Conservation (phyloP, 2,888 invertebrate species). For the Volucella zonaria region DNA sequence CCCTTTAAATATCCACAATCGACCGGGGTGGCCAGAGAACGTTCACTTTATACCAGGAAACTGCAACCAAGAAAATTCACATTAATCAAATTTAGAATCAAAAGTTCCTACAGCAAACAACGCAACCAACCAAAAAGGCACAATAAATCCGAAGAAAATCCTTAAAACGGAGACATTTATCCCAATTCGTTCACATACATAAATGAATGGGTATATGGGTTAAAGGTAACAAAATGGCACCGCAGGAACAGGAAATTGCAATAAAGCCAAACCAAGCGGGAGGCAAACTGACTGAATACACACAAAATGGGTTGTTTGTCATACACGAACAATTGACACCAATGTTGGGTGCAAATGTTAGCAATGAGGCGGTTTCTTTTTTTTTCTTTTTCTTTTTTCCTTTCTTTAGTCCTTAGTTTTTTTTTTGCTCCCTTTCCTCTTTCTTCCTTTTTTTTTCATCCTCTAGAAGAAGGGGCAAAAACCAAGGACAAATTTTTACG, state of each 20-base stretch:
- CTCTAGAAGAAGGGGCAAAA: too few relatives aligned
- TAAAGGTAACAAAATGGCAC: constrained; percentile 63
- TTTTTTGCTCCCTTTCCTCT: background rate
- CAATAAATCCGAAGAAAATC: constrained; percentile 64
- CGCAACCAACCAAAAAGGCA: constrained; percentile 35
- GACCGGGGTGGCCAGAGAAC: too few relatives aligned
- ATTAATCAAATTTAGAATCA: constrained; percentile 65
- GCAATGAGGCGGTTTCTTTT: constrained; percentile 24
- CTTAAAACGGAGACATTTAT: constrained; percentile 61
- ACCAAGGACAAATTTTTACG: too few relatives aligned
- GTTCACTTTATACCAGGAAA: background rate
- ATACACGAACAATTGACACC: constrained; percentile 63
- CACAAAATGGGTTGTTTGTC: constrained; percentile 52
- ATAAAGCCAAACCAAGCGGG: constrained; percentile 60
- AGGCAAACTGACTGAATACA: constrained; percentile 31
- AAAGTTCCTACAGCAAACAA: constrained; percentile 50
- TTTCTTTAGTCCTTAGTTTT: background rate
- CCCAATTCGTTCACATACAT: constrained; percentile 58
- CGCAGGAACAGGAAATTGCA: constrained; percentile 61
- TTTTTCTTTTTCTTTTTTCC: background rate
- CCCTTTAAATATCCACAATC: too few relatives aligned
- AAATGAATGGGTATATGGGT: constrained; percentile 47
- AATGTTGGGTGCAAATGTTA: constrained; percentile 49
- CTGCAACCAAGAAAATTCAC: constrained; percentile 27
- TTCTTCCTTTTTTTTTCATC: too few relatives aligned